Percentiles rank a stretch among this genome's conserved stretches.
phyloP scores from a whole-genome alignment of 2,888 invertebrate genomes.

The Tipula unca region DNA sequence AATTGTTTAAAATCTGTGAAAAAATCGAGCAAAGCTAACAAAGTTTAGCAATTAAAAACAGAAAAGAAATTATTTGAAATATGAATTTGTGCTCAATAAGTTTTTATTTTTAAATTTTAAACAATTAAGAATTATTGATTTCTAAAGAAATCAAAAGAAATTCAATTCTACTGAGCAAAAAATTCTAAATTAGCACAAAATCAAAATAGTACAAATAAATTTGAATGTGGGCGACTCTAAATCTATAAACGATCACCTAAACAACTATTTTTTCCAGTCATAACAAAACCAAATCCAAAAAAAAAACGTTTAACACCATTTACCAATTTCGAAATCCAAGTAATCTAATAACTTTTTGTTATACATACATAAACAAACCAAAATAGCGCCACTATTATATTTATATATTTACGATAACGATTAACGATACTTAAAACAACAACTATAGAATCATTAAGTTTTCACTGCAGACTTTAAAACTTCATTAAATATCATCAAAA shows the following conservation, averaged over 20 bases:
- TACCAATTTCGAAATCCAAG: neutral
- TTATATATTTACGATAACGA: neutral
- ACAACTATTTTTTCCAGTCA: neutral
- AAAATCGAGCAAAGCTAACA: no score
- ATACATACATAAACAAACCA: neutral
- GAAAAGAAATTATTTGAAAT: no score
- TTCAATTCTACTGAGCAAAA: neutral
- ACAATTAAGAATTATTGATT: no score
- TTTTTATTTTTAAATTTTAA: no score
- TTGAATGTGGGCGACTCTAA: neutral
- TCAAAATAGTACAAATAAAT: neutral
- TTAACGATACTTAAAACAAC: neutral
- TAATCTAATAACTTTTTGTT: neutral
- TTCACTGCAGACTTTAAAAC: neutral
- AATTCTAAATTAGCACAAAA: neutral
- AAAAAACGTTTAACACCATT: neutral
- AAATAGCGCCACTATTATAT: constrained; percentile 1
- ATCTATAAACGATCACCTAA: neutral
- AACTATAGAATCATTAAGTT: neutral
- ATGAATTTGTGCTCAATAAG: no score
- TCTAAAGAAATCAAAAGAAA: no score
- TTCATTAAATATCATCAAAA: neutral
- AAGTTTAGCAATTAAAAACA: no score
- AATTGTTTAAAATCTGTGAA: no score
- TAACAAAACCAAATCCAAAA: neutral